Percentiles rank a stretch among this genome's conserved stretches.
phyloP scores from a whole-genome alignment of 2,797 vertebrate species.

The Chelonia mydas region DNA sequence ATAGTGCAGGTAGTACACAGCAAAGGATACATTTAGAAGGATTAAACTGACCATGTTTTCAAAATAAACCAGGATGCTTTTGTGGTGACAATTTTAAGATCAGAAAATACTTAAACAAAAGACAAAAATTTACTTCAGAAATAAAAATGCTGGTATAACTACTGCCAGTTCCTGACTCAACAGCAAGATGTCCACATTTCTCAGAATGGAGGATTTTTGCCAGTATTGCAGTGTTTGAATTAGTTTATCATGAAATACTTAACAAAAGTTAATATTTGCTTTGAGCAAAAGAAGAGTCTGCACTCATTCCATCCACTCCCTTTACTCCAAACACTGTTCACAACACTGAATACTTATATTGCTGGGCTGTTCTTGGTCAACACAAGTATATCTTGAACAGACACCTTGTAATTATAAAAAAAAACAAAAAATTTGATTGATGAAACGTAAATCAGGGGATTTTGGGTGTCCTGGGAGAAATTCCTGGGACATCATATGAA shows the following conservation, averaged over 20 bases:
- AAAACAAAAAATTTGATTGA: not conserved
- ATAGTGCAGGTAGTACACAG: not conserved
- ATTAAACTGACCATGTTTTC: not conserved
- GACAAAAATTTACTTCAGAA: not conserved
- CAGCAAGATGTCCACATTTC: rapidly evolving
- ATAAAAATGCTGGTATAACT: not conserved
- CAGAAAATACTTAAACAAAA: not conserved
- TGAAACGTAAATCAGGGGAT: not conserved
- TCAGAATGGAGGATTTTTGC: not conserved
- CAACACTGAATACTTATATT: not conserved
- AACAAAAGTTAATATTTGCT: not conserved
- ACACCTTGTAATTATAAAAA: not conserved
- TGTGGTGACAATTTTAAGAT: not conserved
- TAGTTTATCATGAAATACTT: not conserved
- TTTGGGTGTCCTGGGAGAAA: not conserved
- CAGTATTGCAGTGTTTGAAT: not conserved
- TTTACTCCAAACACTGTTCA: not conserved
- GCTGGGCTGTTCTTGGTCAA: not conserved
- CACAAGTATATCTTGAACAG: not conserved
- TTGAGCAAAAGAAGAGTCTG: not conserved
- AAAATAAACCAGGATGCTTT: not conserved
- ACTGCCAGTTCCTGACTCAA: not conserved
- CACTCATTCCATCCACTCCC: not conserved
- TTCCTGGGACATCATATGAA: not conserved
- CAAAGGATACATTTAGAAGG: not conserved